phyloP scores from a whole-genome alignment of 1,140 invertebrate species.

The Branchinecta lynchi region DNA sequence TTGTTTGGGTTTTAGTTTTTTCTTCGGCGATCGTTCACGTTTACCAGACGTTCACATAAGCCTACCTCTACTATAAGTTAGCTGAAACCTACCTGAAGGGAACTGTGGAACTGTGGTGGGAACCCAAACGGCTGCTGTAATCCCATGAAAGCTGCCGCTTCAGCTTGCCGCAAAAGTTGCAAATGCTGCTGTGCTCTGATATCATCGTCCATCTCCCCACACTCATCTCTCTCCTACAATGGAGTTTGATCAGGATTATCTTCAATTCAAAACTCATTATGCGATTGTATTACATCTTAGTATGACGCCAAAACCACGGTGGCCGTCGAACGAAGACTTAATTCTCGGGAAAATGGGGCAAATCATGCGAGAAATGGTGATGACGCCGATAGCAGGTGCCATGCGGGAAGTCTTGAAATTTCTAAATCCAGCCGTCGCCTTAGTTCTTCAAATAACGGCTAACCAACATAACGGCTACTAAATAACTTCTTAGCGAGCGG shows the following conservation, averaged over 20 bases:
- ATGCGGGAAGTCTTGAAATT: not conserved
- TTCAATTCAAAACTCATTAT: not conserved
- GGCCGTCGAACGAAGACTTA: not conserved
- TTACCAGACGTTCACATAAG: too few species aligned
- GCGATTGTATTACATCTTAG: not conserved
- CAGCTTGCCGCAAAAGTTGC: constrained; percentile 19
- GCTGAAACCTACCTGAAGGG: not conserved
- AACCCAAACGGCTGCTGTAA: constrained; percentile 7
- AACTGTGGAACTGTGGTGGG: not conserved
- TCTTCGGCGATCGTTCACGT: too few species aligned
- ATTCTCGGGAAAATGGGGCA: not conserved
- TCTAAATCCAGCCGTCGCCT: not conserved
- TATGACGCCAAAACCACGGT: not conserved
- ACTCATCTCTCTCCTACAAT: constrained; percentile 11
- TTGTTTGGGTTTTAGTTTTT: too few species aligned
- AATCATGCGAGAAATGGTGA: not conserved
- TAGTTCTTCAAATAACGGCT: not conserved
- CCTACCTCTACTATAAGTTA: too few species aligned
- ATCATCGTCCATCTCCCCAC: constrained; percentile 21
- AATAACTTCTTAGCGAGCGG: not conserved
- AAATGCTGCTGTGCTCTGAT: constrained; percentile 18
- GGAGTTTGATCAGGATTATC: not conserved
- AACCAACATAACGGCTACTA: not conserved
- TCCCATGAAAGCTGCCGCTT: constrained; percentile 20
- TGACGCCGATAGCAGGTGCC: not conserved